Evolutionary conservation across 2,113 vertebrate species (phyloP), one percentile per base, ranked within the genome.

Genomic region (Sinocyclocheilus grahami): DNA sequence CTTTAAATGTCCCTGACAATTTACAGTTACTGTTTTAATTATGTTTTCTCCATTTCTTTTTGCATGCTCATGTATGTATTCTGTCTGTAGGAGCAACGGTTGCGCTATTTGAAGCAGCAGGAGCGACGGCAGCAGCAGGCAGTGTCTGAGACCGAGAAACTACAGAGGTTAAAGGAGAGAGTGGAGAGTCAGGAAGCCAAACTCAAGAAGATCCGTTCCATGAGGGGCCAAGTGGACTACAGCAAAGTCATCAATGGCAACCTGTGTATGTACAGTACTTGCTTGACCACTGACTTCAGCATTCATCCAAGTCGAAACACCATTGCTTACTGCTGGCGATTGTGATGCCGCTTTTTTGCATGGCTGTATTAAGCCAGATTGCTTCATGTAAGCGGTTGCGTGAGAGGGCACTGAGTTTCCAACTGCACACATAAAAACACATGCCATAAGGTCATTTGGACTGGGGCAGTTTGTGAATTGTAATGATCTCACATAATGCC

Each of bases 171-270:
- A 67, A 99, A 98, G 90, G 98, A 99, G 8, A 95, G 97, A 1
- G 97, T 99, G n/a, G 98, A 99, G 92, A 97, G 94, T 78, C 98
- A 99, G 89, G 98, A 99, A 89, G 96, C 96, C 37, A 99, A 99
- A 89, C 94, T 99, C 87, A 99, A 98, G 92, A 99, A 98, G 91
- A 99, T 99, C 71, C 96, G 97, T 1, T 97, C 98, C 86, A 98
- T 98, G 96, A 95, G 97, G 86, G 98, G 98, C 78, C 98, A 99
- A 89, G 97, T 98, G 65, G 98, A 99, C 92, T 99, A 99, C 92
- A 98, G 97, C 96, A 99, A 99, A 90, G 95, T 98, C 88, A 96
- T 99, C 95, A 99, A 99, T 3, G 97, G 97, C 91, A 99, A 97
- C 88, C 91, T 99, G 91, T 98, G 98, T 99, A 97, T 2, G 97